Evolutionary conservation across 2,797 vertebrate species (phyloP), one percentile per base, ranked within the genome.

Genomic region (Oreochromis grahami): DNA sequence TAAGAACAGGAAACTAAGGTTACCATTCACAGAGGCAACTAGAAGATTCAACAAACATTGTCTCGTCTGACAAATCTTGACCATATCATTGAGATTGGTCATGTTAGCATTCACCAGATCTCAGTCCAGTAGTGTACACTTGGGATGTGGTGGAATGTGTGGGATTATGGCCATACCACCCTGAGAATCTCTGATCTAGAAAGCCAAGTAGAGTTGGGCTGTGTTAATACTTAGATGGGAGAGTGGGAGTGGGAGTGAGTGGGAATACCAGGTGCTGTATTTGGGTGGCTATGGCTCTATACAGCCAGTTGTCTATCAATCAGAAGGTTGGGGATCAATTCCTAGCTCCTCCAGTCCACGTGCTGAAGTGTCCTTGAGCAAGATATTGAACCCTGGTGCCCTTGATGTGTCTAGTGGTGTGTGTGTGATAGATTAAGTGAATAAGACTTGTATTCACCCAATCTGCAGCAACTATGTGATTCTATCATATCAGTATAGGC

Each of bases 271-370:
- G 6, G 56, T 60, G 56, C 32, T 60, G 56, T 60, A 34, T 12
- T 19, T 60, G 32, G 32, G 32, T 60, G 56, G 17, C 58, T 36
- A n/a, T 63, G 58, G 32, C 19, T n/a, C 17, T 36, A n/a, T 5
- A 63, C 32, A 63, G 58, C 32, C 32, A 36, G 58, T 8, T 63
- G 32, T 63, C 1, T 36, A 63, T n/a, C 58, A 36, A n/a, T 63
- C 58, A 13, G 58, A 36, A 36, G 17, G 29, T 1, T 36, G 17
- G 58, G 58, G 58, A 63, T 63, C 1, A 4, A 63, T 63, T 36
- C 2, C 10, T 36, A 63, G 0, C 58, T 63, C 3, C 1, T 36
- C 58, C 10, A 63, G 0, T 63, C 17, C 32, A 63, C 0, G 4
- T 63, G 58, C 17, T 36, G 17, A 63, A 36, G 58, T 63, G 32